Evolutionary conservation across 2,113 vertebrate genomes (phyloP).

Genomic region (Pollimyrus isidori): DNA sequence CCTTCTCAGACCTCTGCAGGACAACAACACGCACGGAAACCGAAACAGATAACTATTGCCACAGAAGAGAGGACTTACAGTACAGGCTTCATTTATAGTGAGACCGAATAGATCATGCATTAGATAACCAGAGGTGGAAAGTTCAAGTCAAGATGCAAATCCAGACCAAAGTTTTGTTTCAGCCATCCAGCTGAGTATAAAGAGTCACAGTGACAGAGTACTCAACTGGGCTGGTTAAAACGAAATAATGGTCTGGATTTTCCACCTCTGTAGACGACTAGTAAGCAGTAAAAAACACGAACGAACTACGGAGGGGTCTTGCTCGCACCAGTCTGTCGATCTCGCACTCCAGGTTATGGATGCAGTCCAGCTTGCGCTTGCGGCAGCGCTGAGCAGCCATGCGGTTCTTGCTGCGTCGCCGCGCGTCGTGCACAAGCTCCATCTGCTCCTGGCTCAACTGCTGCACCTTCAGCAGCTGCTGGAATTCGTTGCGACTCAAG

Average conservation of each 20-base stretch:
- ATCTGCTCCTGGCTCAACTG: conserved; percentile 77
- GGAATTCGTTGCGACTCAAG: conserved; percentile 86
- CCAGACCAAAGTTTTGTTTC: neutral
- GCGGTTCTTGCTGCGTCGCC: conserved; percentile 89
- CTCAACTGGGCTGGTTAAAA: neutral
- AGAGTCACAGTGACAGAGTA: neutral
- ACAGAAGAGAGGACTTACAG: neutral
- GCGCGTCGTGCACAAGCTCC: conserved; percentile 86
- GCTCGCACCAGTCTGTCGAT: conserved; percentile 83
- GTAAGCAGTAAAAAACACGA: neutral
- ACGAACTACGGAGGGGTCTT: neutral
- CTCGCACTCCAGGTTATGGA: conserved; percentile 87
- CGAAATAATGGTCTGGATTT: neutral
- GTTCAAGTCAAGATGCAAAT: neutral
- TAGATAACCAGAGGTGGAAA: neutral
- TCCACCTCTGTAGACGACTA: neutral
- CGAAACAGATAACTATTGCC: neutral
- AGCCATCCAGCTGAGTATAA: neutral
- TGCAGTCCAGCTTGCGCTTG: conserved; percentile 93
- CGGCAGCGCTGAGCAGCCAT: conserved; percentile 90
- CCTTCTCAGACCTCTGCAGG: conserved; percentile 75
- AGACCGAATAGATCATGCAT: no score
- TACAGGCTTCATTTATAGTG: neutral
- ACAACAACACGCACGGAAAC: neutral
- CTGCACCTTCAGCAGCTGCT: conserved; percentile 84